Percentiles rank a stretch among this genome's conserved stretches.
Conservation (phyloP, 2,797 vertebrate species). For the Austrolebias charrua region DNA sequence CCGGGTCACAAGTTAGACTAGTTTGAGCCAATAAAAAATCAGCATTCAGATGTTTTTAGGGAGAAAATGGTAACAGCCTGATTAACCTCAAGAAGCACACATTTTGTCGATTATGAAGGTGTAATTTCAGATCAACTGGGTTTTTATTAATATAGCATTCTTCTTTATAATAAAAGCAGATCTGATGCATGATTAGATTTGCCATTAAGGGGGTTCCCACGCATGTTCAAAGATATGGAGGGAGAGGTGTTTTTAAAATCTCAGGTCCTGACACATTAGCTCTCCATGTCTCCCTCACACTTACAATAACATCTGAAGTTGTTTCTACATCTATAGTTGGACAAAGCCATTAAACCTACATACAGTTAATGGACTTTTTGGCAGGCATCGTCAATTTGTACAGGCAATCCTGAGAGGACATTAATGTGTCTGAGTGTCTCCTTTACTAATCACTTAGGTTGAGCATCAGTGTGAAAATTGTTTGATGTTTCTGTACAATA, state of each 20-base stretch:
- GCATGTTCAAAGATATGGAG: slow-evolving; percentile 34
- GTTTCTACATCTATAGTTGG: slow-evolving; percentile 48
- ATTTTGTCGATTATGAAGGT: slow-evolving; percentile 41
- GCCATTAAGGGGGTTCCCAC: slow-evolving; percentile 47
- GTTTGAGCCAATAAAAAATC: slow-evolving; percentile 56
- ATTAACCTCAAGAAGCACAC: slow-evolving; percentile 46
- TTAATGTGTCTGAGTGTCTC: slow-evolving; percentile 54
- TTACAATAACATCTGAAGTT: slow-evolving; percentile 58
- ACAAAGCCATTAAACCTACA: slow-evolving; percentile 52
- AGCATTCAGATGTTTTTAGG: slow-evolving; percentile 37
- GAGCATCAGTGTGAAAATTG: slow-evolving; percentile 49
- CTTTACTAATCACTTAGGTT: slow-evolving; percentile 53
- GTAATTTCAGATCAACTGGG: slow-evolving; percentile 32
- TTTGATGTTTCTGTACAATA: slow-evolving; percentile 48
- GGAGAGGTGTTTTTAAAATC: slow-evolving; percentile 21
- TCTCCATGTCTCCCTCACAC: slow-evolving; percentile 32
- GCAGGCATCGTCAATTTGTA: slow-evolving; percentile 62
- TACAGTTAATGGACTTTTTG: slow-evolving; percentile 77
- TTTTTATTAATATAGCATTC: not conserved
- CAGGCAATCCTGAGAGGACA: slow-evolving; percentile 40
- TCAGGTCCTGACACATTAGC: slow-evolving; percentile 43
- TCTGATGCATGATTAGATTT: slow-evolving; percentile 66
- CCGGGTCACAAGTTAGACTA: slow-evolving; percentile 48
- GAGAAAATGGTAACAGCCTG: slow-evolving; percentile 33
- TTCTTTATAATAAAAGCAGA: slow-evolving; percentile 48